Evolutionary conservation across 2,888 invertebrate genomes (phyloP).

Genomic region (Epirrhoe alternata): DNA sequence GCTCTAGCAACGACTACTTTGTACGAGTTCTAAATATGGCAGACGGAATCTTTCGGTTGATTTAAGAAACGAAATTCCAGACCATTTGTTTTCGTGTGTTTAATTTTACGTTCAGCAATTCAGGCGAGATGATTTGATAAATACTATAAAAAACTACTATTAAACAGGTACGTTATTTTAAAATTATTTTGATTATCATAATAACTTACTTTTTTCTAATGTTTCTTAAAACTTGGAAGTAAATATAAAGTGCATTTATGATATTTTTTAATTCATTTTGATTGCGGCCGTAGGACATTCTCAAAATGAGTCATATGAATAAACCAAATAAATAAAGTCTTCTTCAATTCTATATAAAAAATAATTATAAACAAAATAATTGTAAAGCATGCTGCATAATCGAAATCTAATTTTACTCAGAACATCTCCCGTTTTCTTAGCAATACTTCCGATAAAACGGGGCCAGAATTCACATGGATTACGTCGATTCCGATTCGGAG

Average conservation of each 20-base stretch:
- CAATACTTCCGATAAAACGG: constrained; percentile 47
- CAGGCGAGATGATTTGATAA: background rate
- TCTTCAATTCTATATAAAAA: too few relatives aligned
- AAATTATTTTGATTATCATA: too few relatives aligned
- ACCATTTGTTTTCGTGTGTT: constrained; percentile 14
- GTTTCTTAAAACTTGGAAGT: too few relatives aligned
- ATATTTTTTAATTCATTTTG: too few relatives aligned
- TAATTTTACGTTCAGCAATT: background rate
- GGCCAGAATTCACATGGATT: constrained; percentile 46
- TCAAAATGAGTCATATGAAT: too few relatives aligned
- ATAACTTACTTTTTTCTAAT: too few relatives aligned
- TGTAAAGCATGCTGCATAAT: background rate
- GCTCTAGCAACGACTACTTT: constrained; percentile 16
- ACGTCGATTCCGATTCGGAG: constrained; percentile 47
- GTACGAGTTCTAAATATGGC: constrained; percentile 19
- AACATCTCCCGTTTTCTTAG: background rate
- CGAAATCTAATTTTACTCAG: too few relatives aligned
- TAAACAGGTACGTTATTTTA: too few relatives aligned
- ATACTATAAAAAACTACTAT: background rate
- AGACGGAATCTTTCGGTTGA: constrained; percentile 13
- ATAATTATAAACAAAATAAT: background rate
- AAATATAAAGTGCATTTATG: too few relatives aligned
- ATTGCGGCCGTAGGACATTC: too few relatives aligned
- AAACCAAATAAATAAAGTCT: too few relatives aligned
- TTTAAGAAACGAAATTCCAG: constrained; percentile 11